Evolutionary conservation across 1,140 invertebrate genomes (phyloP).

Genomic region (Dreissena rostriformis): DNA sequence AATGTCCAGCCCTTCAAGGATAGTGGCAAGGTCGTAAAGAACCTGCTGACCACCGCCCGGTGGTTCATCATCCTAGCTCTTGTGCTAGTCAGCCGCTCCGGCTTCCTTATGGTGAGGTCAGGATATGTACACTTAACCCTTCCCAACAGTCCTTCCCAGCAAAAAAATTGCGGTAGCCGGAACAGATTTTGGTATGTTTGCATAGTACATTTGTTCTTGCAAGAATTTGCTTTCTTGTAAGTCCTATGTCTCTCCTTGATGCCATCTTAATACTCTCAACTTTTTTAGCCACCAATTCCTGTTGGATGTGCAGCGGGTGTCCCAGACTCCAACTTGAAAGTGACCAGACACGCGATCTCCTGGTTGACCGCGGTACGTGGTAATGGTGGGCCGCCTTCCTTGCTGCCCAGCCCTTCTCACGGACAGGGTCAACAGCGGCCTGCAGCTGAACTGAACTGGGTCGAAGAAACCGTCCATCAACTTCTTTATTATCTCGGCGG

Average conservation of each 20-base stretch:
- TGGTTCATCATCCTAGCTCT: slow-evolving; percentile 1
- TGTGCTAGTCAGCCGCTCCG: not conserved
- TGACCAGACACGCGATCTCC: not conserved
- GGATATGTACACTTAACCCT: not conserved
- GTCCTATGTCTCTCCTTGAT: not conserved
- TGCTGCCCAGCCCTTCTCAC: too few relatives aligned
- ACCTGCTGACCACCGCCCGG: not conserved
- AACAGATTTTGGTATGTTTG: not conserved
- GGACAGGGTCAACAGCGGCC: too few relatives aligned
- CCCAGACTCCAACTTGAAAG: too few relatives aligned
- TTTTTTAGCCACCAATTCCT: not conserved
- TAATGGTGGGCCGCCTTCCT: not conserved
- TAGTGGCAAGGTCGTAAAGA: not conserved
- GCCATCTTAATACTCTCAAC: not conserved
- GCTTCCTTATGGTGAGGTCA: not conserved
- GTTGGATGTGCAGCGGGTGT: not conserved
- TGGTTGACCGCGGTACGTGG: not conserved
- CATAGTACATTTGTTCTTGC: not conserved
- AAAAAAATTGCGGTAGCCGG: not conserved
- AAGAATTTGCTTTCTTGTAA: not conserved
- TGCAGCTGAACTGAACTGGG: too few relatives aligned
- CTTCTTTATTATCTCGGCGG: too few relatives aligned
- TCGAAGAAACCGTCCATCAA: too few relatives aligned
- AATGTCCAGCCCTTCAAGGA: slow-evolving; percentile 12
- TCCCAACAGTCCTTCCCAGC: not conserved